Conservation (phyloP, 2,797 vertebrate species). For the Artibeus jamaicensis region DNA sequence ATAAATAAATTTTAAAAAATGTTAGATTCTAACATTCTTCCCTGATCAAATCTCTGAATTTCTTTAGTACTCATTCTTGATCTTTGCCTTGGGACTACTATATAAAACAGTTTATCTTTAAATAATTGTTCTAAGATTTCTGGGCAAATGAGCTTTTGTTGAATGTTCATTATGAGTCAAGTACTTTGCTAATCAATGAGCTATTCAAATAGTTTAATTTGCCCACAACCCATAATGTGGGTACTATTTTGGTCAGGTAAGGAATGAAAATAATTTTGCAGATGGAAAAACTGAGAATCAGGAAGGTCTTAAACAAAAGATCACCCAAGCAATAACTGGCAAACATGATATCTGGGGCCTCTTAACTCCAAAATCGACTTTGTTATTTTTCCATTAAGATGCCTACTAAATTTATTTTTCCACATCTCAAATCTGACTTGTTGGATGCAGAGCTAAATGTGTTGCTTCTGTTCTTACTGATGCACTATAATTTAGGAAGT, state of each 20-base stretch:
- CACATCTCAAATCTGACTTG: background rate
- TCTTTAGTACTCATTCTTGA: background rate
- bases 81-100: background rate
- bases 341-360: background rate
- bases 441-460: background rate
- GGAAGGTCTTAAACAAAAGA: background rate
- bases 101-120: background rate
- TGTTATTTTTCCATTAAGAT: background rate
- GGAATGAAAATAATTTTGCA: background rate
- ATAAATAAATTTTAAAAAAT: too few species aligned
- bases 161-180: background rate
- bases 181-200: conserved; percentile 2
- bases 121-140: background rate
- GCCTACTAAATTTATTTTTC: background rate
- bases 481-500: background rate
- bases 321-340: background rate
- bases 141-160: background rate
- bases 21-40: background rate
- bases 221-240: background rate
- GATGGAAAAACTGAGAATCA: background rate
- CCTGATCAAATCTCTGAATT: background rate
- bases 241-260: background rate
- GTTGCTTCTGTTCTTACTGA: background rate
- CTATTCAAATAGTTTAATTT: background rate
- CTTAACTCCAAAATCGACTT: background rate